Conservation (phyloP, 2,888 invertebrate genomes). For the Torymus tubicola region DNA sequence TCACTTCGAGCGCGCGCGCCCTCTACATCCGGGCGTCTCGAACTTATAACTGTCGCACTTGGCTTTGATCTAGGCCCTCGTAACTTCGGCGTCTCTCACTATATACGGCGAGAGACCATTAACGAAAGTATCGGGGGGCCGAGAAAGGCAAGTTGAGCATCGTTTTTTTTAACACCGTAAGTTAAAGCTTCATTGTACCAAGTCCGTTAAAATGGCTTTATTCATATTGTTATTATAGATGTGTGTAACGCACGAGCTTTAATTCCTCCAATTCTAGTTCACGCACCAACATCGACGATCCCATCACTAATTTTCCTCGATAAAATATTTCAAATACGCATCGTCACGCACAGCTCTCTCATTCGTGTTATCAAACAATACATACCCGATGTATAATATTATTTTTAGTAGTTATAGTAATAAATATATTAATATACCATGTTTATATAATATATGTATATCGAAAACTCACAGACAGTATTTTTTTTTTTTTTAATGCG, state of each 20-base stretch:
- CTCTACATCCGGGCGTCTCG: too few relatives aligned
- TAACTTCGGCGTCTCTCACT: not conserved
- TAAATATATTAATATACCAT: conserved; percentile 34
- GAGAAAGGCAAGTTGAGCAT: not conserved
- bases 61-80: not conserved
- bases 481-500: conserved; percentile 60
- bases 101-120: not conserved
- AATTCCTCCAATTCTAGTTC: not conserved
- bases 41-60: not conserved
- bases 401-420: conserved; percentile 39
- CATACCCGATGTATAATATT: conserved; percentile 34
- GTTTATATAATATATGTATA: conserved; percentile 63
- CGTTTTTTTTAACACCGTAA: not conserved
- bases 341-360: conserved; percentile 20
- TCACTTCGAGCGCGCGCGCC: not conserved
- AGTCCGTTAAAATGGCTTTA: too few relatives aligned
- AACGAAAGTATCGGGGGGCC: not conserved
- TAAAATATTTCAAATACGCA: conserved; percentile 38
- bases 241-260: not conserved
- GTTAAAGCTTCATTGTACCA: too few relatives aligned
- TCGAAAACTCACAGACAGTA: conserved; percentile 70
- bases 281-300: conserved; percentile 21
- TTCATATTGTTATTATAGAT: too few relatives aligned
- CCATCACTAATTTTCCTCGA: conserved; percentile 4
- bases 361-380: conserved; percentile 43